Percentiles rank a stretch among this genome's conserved stretches.
phyloP scores from a whole-genome alignment of 2,113 vertebrate species.

The Tragelaphus strepsiceros region DNA sequence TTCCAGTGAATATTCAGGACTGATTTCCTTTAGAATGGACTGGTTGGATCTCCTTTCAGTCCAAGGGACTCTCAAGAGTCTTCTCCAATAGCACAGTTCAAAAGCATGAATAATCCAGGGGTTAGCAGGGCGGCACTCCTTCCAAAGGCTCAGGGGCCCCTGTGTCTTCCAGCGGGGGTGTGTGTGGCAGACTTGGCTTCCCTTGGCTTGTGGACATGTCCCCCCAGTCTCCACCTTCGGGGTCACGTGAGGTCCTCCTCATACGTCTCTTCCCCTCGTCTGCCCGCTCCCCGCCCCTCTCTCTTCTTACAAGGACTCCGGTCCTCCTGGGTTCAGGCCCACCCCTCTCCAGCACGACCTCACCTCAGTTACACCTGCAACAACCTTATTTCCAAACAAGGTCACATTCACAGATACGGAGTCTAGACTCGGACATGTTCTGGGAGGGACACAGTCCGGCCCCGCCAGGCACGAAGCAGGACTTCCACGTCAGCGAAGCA shows the following conservation, averaged over 20 bases:
- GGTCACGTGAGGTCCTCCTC: accelerated
- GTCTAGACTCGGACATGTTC: neutral
- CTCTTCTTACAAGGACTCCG: neutral
- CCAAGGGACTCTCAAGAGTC: neutral
- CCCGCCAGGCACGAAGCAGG: neutral
- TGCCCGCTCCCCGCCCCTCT: accelerated
- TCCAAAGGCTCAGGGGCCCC: accelerated
- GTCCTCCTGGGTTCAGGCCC: neutral
- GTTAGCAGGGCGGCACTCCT: accelerated
- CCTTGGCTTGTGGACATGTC: neutral
- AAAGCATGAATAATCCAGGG: neutral
- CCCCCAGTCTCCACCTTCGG: accelerated
- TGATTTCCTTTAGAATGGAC: neutral
- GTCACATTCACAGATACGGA: accelerated
- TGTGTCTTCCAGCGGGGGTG: neutral
- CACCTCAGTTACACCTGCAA: neutral
- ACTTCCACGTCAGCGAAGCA: neutral
- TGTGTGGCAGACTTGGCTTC: accelerated
- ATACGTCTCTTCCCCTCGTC: accelerated
- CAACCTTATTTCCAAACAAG: neutral
- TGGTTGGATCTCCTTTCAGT: neutral
- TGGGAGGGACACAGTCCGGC: no score
- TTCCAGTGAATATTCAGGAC: neutral
- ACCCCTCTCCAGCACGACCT: neutral
- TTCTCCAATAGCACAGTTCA: neutral